Percentiles rank a stretch among this genome's conserved stretches.
Conservation (phyloP, 2,113 vertebrate genomes). For the Speoplatyrhinus poulsoni region DNA sequence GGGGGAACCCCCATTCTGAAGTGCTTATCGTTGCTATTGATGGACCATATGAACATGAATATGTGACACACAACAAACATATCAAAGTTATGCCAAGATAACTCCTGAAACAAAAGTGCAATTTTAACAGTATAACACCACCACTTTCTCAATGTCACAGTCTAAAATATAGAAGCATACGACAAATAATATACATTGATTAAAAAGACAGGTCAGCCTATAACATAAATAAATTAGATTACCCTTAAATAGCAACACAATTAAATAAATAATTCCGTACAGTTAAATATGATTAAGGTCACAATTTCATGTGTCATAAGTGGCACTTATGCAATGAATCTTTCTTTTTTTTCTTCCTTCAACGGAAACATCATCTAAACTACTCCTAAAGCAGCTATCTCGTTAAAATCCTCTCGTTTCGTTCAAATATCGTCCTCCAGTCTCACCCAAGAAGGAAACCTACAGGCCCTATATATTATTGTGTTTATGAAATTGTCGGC, state of each 20-base stretch:
- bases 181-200: conserved; percentile 76
- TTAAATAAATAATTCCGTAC: conserved; percentile 89
- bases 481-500: neutral
- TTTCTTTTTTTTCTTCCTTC: conserved; percentile 33
- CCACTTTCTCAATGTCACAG: conserved; percentile 84
- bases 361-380: conserved; percentile 48
- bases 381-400: conserved; percentile 58
- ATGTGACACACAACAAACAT: conserved; percentile 48
- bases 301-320: conserved; percentile 86
- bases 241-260: conserved; percentile 71
- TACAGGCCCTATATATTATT: conserved; percentile 4
- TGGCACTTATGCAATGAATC: conserved; percentile 81
- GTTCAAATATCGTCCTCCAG: neutral
- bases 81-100: conserved; percentile 75
- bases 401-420: conserved; percentile 48
- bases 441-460: neutral
- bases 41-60: conserved; percentile 68
- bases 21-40: conserved; percentile 86
- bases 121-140: conserved; percentile 74
- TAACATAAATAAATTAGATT: conserved; percentile 68
- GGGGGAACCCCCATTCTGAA: conserved; percentile 78
- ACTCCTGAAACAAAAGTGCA: conserved; percentile 79
- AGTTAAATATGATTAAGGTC: conserved; percentile 86
- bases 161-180: conserved; percentile 81
- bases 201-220: conserved; percentile 67